A percentile compares a stretch with the other conserved stretches of the same genome.
Evolutionary conservation across 2,888 invertebrate genomes (phyloP).

Genomic region (Leptopilina syphax): DNA sequence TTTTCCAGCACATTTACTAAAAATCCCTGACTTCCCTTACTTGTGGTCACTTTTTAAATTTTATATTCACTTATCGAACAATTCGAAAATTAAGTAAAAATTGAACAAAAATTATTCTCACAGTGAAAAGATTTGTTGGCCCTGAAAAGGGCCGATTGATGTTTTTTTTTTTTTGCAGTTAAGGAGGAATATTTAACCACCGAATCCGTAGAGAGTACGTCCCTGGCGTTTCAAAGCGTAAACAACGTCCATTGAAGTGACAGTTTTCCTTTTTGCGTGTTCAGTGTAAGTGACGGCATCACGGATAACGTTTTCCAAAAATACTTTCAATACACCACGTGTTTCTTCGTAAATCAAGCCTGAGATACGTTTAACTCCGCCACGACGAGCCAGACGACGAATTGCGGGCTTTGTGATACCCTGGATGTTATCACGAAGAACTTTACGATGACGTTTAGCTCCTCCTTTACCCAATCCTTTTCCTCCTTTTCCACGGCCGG

Average conservation of each 20-base stretch:
- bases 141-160: slow-evolving; percentile 55
- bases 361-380: neutral
- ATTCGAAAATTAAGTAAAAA: too few relatives aligned
- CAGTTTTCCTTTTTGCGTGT: too few relatives aligned
- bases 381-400: neutral
- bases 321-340: neutral
- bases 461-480: slow-evolving; percentile 89
- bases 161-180: neutral
- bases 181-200: neutral
- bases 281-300: too few relatives aligned
- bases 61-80: too few relatives aligned
- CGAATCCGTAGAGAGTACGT: neutral
- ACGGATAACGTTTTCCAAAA: too few relatives aligned
- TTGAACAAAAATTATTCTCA: too few relatives aligned
- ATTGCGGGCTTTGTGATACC: too few relatives aligned
- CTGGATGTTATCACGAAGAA: slow-evolving; percentile 83
- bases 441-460: slow-evolving; percentile 89
- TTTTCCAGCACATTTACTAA: too few relatives aligned
- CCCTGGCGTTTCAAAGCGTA: neutral
- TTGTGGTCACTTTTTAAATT: too few relatives aligned
- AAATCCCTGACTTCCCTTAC: too few relatives aligned
- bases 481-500: slow-evolving; percentile 88
- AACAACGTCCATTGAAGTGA: slow-evolving; percentile 32
- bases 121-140: slow-evolving; percentile 41
- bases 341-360: too few relatives aligned